Conservation (phyloP, 2,797 vertebrate species). For the Menidia menidia region DNA sequence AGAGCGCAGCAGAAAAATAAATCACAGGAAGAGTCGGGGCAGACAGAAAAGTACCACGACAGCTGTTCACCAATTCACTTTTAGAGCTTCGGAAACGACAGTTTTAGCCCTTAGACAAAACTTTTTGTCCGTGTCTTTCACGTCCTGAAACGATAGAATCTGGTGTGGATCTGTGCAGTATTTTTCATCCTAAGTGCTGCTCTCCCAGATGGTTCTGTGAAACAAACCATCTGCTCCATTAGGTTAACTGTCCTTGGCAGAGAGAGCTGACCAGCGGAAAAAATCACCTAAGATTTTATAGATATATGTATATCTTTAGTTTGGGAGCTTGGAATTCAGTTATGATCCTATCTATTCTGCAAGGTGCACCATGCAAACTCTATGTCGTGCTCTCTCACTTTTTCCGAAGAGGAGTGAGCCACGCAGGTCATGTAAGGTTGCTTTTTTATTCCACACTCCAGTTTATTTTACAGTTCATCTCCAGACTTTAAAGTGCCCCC, state of each 20-base stretch:
- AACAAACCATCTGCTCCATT: background rate
- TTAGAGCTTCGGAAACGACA: no score
- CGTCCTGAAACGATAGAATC: background rate
- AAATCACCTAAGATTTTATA: background rate
- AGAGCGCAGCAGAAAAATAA: no score
- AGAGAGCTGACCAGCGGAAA: background rate
- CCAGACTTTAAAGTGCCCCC: background rate
- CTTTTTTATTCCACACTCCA: background rate
- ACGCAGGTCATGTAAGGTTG: background rate
- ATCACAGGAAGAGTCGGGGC: no score
- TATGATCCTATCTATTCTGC: background rate
- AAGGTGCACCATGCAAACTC: background rate
- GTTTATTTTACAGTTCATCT: conserved; percentile 1
- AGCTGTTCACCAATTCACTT: no score
- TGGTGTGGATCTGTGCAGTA: background rate
- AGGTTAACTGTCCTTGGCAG: background rate
- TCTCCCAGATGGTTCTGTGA: background rate
- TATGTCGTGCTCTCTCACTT: background rate
- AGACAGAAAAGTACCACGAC: no score
- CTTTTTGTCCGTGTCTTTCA: no score
- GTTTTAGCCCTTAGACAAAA: no score
- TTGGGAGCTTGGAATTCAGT: no score
- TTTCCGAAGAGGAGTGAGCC: background rate
- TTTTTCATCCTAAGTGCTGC: background rate
- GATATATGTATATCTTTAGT: no score